These are phyloP conservation scores for Drosophila yakuba DNA, from an alignment of 1,140 invertebrate species.

Conservation along the genomic window DNA sequence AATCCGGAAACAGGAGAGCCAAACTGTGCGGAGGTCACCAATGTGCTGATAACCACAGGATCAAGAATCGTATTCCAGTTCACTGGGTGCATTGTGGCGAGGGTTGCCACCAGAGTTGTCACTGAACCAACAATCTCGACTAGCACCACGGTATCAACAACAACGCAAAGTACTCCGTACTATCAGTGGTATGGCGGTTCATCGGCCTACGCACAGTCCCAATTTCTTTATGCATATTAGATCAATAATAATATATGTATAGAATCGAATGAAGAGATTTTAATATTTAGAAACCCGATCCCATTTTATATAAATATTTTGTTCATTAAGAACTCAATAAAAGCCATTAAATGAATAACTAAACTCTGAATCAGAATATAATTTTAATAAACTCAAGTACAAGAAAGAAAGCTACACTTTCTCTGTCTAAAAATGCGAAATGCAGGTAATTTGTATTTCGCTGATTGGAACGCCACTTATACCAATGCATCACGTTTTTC, in stretches of 20 bases:
- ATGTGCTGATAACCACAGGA: conserved; percentile 18
- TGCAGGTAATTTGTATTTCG: background rate
- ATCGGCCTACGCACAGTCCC: background rate
- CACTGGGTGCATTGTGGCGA: conserved; percentile 13
- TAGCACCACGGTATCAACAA: background rate
- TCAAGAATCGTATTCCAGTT: conserved; percentile 8
- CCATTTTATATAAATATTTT: background rate
- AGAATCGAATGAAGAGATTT: background rate
- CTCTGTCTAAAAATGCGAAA: background rate
- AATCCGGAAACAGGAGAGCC: conserved; percentile 6
- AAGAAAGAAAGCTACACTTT: too few species aligned
- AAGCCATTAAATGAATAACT: background rate
- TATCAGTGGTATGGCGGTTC: conserved; percentile 15
- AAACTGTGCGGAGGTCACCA: conserved; percentile 2
- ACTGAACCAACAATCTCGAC: background rate
- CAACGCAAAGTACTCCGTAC: background rate
- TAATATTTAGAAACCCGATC: background rate
- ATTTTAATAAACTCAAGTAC: too few species aligned
- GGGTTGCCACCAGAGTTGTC: background rate
- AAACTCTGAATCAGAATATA: too few species aligned
- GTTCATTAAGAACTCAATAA: background rate
- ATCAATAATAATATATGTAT: background rate
- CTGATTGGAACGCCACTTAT: background rate
- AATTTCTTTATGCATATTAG: conserved; percentile 7
- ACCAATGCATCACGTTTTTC: conserved; percentile 6